phyloP scores from a whole-genome alignment of 1,140 invertebrate species.

The Wasmannia auropunctata region DNA sequence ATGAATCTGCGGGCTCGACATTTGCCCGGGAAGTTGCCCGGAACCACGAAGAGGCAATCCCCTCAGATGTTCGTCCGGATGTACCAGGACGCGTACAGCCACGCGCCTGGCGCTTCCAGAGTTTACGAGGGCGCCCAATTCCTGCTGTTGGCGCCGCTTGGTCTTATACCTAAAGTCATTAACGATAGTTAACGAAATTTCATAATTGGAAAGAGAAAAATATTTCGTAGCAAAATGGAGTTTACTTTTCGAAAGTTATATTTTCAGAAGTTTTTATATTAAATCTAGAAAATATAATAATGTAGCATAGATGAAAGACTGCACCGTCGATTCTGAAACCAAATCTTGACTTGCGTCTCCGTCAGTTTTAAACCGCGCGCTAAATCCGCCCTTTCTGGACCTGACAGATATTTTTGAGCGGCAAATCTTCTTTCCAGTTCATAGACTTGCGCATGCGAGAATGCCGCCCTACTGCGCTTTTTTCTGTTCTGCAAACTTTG shows the following conservation, averaged over 20 bases:
- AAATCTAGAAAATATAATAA: slow-evolving; percentile 6
- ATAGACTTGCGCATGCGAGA: slow-evolving; percentile 97
- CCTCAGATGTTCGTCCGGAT: slow-evolving; percentile 83
- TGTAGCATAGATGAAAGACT: slow-evolving; percentile 6
- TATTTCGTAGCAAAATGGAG: background rate
- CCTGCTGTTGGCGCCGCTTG: slow-evolving; percentile 83
- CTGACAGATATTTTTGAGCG: slow-evolving; percentile 97
- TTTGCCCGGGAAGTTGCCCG: slow-evolving; percentile 80
- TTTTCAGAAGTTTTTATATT: background rate
- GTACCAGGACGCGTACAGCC: slow-evolving; percentile 83
- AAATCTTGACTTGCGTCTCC: slow-evolving; percentile 94
- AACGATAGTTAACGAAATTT: background rate
- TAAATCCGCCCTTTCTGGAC: slow-evolving; percentile 96
- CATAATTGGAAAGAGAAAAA: background rate
- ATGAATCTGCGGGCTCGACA: slow-evolving; percentile 79
- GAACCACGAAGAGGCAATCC: slow-evolving; percentile 79
- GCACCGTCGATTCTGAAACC: slow-evolving; percentile 85
- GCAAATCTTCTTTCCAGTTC: slow-evolving; percentile 97
- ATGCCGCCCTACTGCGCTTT: slow-evolving; percentile 97
- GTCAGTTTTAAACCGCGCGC: slow-evolving; percentile 95
- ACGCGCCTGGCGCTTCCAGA: slow-evolving; percentile 81
- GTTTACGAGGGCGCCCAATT: slow-evolving; percentile 83
- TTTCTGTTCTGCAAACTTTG: slow-evolving; percentile 88
- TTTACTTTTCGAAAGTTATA: background rate
- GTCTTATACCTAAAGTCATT: slow-evolving; percentile 81